A percentile compares a stretch with the other conserved stretches of the same genome.
phyloP scores from a whole-genome alignment of 1,140 invertebrate genomes.

The Ostrea edulis region DNA sequence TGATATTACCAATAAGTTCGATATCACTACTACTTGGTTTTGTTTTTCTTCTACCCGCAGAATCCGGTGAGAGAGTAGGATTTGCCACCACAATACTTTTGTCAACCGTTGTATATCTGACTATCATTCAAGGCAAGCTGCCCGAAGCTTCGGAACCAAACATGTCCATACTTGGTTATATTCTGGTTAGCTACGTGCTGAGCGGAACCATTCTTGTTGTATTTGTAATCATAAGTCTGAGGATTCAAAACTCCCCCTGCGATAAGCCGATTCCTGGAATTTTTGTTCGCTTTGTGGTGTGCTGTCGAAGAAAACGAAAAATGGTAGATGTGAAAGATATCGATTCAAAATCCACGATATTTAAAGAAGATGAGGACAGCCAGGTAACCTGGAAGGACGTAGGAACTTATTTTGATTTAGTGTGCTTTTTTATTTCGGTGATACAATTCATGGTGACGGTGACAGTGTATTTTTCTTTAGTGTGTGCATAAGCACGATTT shows the following conservation, averaged over 20 bases:
- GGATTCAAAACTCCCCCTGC: neutral
- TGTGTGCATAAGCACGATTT: neutral
- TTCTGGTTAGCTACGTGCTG: neutral
- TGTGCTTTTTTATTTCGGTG: neutral
- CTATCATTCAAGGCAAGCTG: neutral
- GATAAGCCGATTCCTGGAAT: neutral
- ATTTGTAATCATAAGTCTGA: neutral
- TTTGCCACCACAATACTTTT: slow-evolving; percentile 26
- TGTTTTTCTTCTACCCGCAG: slow-evolving; percentile 29
- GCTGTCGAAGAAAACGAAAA: neutral
- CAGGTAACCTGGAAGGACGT: neutral
- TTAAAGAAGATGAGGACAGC: neutral
- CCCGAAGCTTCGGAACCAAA: slow-evolving; percentile 1
- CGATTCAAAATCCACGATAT: neutral
- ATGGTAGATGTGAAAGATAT: neutral
- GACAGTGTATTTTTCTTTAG: neutral
- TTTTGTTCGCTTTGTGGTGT: neutral
- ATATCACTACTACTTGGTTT: neutral
- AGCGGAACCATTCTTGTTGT: neutral
- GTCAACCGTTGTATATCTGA: neutral
- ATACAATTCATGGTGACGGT: neutral
- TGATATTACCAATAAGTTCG: slow-evolving; percentile 7
- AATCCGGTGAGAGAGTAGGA: slow-evolving; percentile 28
- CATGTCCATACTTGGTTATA: neutral
- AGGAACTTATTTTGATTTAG: neutral